Base-by-base conservation (phyloP, 2,797 vertebrate species). In the Alca torda region DNA sequence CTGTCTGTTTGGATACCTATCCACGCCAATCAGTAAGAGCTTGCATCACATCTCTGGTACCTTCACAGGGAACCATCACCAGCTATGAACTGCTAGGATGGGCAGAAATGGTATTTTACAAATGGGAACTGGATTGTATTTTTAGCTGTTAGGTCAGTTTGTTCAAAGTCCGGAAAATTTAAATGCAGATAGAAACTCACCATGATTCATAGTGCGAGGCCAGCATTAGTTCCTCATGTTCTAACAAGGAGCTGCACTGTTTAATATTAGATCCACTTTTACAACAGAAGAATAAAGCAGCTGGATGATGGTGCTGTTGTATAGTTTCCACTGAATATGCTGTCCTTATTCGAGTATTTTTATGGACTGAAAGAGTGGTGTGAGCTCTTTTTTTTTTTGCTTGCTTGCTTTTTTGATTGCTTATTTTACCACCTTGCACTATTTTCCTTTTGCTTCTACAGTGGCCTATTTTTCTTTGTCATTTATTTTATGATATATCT, bases 81-180 rank as follows among this genome's bases (percentile, higher is more conserved):
- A 11, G 33, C 84, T 82, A 16, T 46, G 83, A 76, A 43, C 51
- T 73, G 51, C 39, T 79, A 76, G 59, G 65, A 53, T 78, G 30
- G 56, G n/a, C 80, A 94, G 85, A 94, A 93, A 89, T 31, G 48
- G 53, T 25, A 51, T 63, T 83, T 80, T 63, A 91, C 79, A 91
- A 80, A 51, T 45, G 37, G 30, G 56, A 89, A 46, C 53, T 43
- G 56, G 64, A 16, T 45, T 81, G 61, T 94, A 80, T 95, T 95
- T 95, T 95, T 84, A 95, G 82, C 70, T 84, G 26, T 96, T 93
- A 73, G 78, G 69, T 90, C 83, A 84, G 61, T 95, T 96, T 93
- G 56, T 88, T 86, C 88, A 17, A 87, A 88, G 86, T 90, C 67
- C 74, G 90, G 86, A 61, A 57, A 84, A 80, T 84, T 48, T 88